phyloP scores from a whole-genome alignment of 2,797 vertebrate genomes.

The Myotis daubentonii region DNA sequence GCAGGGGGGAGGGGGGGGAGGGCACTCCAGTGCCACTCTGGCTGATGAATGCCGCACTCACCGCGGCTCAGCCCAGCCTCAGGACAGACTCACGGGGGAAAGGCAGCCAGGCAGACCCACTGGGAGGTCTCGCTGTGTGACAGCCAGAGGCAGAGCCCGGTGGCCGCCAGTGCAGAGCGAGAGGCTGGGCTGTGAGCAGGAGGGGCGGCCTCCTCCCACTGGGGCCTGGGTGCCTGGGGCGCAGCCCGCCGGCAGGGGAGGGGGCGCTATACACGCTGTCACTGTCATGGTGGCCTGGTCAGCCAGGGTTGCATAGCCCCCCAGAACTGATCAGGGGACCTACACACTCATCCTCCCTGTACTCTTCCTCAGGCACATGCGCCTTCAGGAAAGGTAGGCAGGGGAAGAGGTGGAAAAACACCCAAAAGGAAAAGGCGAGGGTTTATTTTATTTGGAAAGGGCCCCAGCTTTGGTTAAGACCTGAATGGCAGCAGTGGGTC shows the following conservation, averaged over 20 bases:
- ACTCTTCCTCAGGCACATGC: background rate
- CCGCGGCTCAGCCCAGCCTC: slow-evolving; percentile 4
- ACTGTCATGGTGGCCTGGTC: background rate
- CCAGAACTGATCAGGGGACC: background rate
- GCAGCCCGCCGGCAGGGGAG: background rate
- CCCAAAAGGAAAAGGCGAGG: background rate
- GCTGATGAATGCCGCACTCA: background rate
- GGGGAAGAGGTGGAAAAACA: background rate
- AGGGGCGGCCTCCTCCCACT: slow-evolving; percentile 57
- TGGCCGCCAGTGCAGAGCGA: slow-evolving; percentile 72
- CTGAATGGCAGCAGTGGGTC: background rate
- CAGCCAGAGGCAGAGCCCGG: slow-evolving; percentile 78
- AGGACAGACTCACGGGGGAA: slow-evolving; percentile 63
- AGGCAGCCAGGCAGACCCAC: slow-evolving; percentile 67
- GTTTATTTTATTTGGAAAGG: background rate
- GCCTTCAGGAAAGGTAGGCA: background rate
- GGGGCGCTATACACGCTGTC: accelerated
- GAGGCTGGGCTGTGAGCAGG: slow-evolving; percentile 77
- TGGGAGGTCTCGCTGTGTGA: slow-evolving; percentile 64
- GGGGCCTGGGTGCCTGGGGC: slow-evolving; percentile 35
- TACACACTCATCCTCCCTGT: background rate
- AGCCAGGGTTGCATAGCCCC: background rate
- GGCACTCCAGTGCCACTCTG: background rate
- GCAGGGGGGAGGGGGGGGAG: too few relatives aligned
- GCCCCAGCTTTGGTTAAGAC: background rate